Base-by-base conservation (phyloP, 2,888 invertebrate species). In the Apodemia hepburni region DNA sequence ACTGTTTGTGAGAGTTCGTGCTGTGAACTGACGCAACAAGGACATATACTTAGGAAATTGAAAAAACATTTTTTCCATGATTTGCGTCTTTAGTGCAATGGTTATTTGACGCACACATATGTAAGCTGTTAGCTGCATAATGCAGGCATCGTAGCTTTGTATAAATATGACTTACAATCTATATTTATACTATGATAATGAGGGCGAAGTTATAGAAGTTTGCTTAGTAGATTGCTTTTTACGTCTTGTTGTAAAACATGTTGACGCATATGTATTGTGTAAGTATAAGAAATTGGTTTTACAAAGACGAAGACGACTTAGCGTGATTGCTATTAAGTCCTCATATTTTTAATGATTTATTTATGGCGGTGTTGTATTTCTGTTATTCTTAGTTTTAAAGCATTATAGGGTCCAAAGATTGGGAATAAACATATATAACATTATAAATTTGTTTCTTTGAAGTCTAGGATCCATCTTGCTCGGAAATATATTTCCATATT, bases 321-420 rank as follows among this genome's bases (percentile, higher is more conserved):
- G 71, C 77, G 72, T 76, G 72, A 75, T 67, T 65, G 73, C 74
- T 78, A 77, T 77, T 68, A 77, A 78, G 75, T 75, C 71, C 76
- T 77, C 75, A 82, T 72, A 79, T 80, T 84, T 82, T 70, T 81
- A 76, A 73, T 71, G 66, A 77, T 81, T 79, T 72, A 72, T 73
- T 74, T 80, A 80, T 80, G 77, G 84, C 85, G 81, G 92, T 93
- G 92, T 93, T 87, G 87, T 87, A 87, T 84, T 85, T 85, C 81
- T 87, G 85, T 87, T 86, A 87, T 88, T 83, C 84, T 86, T 92
- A 93, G 93, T 92, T 93, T 93, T 94, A 93, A 93, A 93, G 92
- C 93, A 93, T 87, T 94, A 94, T 94, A 94, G 94, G 94, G 94
- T 94, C 94, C 94, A 94, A 94, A 93, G 93, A 93, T 93, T 93